Conservation (phyloP, 2,113 vertebrate genomes). For the Sula dactylatra region DNA sequence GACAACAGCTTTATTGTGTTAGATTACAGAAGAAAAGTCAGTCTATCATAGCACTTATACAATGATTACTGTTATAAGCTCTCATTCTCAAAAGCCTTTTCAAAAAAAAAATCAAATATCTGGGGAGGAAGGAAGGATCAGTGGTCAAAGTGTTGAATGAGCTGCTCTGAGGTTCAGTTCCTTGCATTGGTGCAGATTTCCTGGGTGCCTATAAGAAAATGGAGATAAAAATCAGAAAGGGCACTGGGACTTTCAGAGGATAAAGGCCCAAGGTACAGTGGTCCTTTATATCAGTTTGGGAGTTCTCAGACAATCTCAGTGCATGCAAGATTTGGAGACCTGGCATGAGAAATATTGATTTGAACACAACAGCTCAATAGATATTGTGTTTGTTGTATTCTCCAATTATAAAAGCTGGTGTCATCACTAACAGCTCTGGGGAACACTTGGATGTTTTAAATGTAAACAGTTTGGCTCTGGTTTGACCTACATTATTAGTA, state of each 20-base stretch:
- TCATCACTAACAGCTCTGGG: neutral
- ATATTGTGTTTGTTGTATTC: neutral
- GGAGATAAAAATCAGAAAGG: neutral
- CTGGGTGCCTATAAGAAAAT: neutral
- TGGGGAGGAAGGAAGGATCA: neutral
- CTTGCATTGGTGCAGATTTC: neutral
- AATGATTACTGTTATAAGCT: neutral
- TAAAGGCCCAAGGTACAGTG: neutral
- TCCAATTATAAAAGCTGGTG: neutral
- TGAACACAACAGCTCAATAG: neutral
- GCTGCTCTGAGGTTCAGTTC: neutral
- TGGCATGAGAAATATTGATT: neutral
- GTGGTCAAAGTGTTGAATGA: neutral
- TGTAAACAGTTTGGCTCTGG: neutral
- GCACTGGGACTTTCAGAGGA: neutral
- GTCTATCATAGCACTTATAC: neutral
- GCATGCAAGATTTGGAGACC: neutral
- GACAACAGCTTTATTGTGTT: neutral
- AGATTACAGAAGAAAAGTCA: neutral
- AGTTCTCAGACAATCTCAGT: neutral
- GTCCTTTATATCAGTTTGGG: neutral
- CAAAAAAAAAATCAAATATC: neutral
- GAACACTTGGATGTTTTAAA: neutral
- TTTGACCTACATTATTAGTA: neutral
- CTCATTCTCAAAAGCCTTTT: neutral